Conservation (phyloP, 2,888 invertebrate species). For the Protonemura montana region DNA sequence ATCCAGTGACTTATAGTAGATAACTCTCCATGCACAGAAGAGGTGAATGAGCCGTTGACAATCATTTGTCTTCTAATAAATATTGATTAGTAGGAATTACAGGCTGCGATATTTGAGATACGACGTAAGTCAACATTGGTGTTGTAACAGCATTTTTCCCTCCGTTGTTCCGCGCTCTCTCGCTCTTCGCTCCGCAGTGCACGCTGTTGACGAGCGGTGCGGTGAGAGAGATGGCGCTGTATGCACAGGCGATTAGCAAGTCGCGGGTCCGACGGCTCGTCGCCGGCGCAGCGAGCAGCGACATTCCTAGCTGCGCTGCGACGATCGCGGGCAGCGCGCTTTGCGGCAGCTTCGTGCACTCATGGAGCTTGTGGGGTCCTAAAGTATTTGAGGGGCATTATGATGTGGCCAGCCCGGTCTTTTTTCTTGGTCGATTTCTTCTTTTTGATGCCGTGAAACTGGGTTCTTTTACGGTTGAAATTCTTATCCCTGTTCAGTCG, state of each 20-base stretch:
- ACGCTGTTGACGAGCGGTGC: background rate
- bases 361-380: too few relatives aligned
- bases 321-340: too few relatives aligned
- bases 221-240: background rate
- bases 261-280: background rate
- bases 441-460: too few relatives aligned
- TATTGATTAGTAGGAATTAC: conserved; percentile 3
- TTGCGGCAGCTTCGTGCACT: too few relatives aligned
- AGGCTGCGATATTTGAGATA: conserved; percentile 12
- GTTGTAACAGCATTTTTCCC: conserved; percentile 7
- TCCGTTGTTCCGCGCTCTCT: background rate
- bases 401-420: too few relatives aligned
- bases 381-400: too few relatives aligned
- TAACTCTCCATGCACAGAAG: background rate
- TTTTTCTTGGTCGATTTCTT: too few relatives aligned
- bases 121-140: background rate
- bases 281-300: background rate
- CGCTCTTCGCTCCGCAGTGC: background rate
- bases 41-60: background rate
- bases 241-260: background rate
- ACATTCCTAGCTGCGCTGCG: background rate
- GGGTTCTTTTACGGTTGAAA: too few relatives aligned
- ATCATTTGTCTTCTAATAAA: background rate
- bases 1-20: background rate
- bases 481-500: too few relatives aligned